A percentile compares a stretch with the other conserved stretches of the same genome.
Conservation (phyloP, 2,113 vertebrate genomes). For the Passer montanus region DNA sequence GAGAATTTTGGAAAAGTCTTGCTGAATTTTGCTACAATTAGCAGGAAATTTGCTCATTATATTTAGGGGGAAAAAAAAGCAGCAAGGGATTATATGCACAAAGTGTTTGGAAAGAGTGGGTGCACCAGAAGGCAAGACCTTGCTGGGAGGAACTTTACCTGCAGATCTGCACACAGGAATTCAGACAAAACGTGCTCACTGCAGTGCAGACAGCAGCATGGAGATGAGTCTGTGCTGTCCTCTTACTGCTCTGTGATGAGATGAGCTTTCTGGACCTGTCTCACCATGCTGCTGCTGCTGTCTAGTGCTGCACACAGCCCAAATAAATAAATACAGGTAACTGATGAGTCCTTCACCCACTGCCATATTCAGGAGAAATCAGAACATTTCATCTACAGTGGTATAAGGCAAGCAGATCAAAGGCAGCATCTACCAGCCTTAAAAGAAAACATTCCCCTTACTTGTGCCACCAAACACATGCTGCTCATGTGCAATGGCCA, state of each 20-base stretch:
- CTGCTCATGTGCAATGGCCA: background rate
- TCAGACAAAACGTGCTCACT: background rate
- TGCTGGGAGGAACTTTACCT: background rate
- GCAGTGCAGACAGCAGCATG: background rate
- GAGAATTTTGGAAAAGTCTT: background rate
- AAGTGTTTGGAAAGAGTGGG: background rate
- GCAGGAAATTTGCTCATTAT: background rate
- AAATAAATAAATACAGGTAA: background rate
- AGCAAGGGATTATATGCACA: background rate
- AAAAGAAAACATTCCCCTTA: background rate
- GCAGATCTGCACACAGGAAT: background rate
- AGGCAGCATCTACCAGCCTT: background rate
- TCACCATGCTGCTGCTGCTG: fast-evolving
- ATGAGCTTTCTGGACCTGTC: background rate
- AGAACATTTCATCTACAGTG: background rate
- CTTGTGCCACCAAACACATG: background rate
- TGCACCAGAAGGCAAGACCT: background rate
- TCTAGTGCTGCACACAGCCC: background rate
- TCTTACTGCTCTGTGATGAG: background rate
- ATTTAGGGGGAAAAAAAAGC: background rate
- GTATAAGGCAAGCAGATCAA: background rate
- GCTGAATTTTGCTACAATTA: background rate
- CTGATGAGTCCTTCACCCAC: background rate
- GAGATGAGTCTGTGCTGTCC: background rate
- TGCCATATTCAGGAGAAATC: background rate